Evolutionary conservation across 2,888 invertebrate genomes (phyloP).

Genomic region (Ctena decussata): DNA sequence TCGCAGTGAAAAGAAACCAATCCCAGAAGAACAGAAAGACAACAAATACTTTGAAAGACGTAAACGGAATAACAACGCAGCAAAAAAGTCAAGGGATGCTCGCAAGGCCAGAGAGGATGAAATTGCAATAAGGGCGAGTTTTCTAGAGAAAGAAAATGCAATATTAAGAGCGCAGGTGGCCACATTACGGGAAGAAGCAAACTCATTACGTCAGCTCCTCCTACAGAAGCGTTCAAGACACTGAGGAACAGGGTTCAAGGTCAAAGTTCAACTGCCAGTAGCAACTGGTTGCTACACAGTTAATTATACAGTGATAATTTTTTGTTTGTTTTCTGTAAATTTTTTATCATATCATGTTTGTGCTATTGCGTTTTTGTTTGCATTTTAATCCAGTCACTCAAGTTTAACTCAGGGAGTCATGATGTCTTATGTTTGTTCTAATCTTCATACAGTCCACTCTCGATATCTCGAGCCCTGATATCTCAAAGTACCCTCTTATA

Average conservation of each 20-base stretch:
- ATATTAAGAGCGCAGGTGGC: constrained; percentile 93
- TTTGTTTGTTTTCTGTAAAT: constrained; percentile 9
- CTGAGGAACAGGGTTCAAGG: background rate
- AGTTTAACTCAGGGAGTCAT: constrained; percentile 51
- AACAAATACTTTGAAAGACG: constrained; percentile 96
- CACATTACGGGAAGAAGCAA: constrained; percentile 93
- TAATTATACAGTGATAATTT: background rate
- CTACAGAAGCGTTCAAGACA: constrained; percentile 87
- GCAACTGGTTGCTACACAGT: background rate
- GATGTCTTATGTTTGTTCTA: too few species aligned
- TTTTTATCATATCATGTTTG: constrained; percentile 15
- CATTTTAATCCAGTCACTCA: constrained; percentile 36
- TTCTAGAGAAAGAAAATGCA: constrained; percentile 95
- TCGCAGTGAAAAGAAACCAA: constrained; percentile 89
- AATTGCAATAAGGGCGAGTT: constrained; percentile 94
- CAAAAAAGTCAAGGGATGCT: constrained; percentile 96
- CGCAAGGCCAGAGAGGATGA: constrained; percentile 95
- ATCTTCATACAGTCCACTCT: too few species aligned
- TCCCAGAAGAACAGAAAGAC: constrained; percentile 95
- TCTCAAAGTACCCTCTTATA: too few species aligned
- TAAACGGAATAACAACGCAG: constrained; percentile 95
- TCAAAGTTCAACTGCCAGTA: constrained; percentile 1
- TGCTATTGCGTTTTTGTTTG: constrained; percentile 5
- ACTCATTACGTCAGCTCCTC: constrained; percentile 91
- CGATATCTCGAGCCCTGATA: too few species aligned